Conservation (phyloP, 2,797 vertebrate species). For the Acrocephalus scirpaceus region DNA sequence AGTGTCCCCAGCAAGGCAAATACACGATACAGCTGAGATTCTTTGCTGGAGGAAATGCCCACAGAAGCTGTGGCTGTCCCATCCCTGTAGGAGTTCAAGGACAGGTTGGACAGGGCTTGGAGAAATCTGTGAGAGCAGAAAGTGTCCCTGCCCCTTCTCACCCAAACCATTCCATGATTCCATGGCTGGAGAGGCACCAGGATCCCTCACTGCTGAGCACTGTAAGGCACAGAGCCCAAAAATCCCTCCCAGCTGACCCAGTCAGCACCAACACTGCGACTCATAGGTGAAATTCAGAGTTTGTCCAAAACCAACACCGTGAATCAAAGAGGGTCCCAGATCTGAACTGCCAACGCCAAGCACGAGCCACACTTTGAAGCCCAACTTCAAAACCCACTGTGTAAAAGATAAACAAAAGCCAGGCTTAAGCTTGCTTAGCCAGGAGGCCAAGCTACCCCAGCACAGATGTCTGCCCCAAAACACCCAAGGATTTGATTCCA, state of each 20-base stretch:
- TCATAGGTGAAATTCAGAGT: neutral
- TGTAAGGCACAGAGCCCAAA: neutral
- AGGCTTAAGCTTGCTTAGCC: neutral
- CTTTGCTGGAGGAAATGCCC: neutral
- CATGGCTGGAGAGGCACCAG: neutral
- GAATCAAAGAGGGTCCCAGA: neutral
- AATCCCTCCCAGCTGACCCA: neutral
- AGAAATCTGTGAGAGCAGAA: neutral
- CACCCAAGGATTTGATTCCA: neutral
- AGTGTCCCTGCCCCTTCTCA: neutral
- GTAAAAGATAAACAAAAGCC: neutral
- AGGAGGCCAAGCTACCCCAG: neutral
- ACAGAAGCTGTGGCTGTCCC: neutral
- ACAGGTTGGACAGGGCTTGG: neutral
- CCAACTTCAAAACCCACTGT: neutral
- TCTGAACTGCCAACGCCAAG: neutral
- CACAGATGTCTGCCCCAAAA: neutral
- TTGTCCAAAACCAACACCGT: neutral
- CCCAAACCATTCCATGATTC: neutral
- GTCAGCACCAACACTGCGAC: rapidly evolving
- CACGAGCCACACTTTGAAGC: neutral
- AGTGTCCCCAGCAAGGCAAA: neutral
- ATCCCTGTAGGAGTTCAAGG: neutral
- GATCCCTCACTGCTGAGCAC: neutral
- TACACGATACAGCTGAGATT: neutral